Evolutionary conservation across 2,888 invertebrate genomes (phyloP).

Genomic region (Lapara coniferarum): DNA sequence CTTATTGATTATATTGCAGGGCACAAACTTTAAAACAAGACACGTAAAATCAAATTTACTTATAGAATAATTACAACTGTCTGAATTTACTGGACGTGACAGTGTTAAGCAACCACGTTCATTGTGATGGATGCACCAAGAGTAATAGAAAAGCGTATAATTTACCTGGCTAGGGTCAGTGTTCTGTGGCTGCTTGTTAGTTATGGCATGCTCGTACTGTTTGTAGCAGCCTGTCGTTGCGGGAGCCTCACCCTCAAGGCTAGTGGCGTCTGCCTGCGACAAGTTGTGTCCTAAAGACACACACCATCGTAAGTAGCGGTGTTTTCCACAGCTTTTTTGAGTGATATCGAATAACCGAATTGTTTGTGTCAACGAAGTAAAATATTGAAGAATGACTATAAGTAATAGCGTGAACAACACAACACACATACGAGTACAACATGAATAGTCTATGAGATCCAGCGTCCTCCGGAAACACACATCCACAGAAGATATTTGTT

Average conservation of each 20-base stretch:
- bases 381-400: slow-evolving; percentile 66
- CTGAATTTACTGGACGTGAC: neutral
- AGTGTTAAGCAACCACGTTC: neutral
- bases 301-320: slow-evolving; percentile 79
- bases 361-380: slow-evolving; percentile 52
- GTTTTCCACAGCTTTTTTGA: slow-evolving; percentile 57
- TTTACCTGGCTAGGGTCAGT: slow-evolving; percentile 74
- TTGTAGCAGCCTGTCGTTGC: slow-evolving; percentile 90
- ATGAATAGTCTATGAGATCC: slow-evolving; percentile 72
- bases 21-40: too few relatives aligned
- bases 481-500: slow-evolving; percentile 73
- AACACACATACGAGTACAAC: slow-evolving; percentile 74
- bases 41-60: too few relatives aligned
- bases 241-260: slow-evolving; percentile 90
- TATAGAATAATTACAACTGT: too few relatives aligned
- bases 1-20: too few relatives aligned
- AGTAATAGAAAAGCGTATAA: slow-evolving; percentile 1
- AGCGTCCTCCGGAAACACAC: slow-evolving; percentile 81
- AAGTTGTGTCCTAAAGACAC: slow-evolving; percentile 93
- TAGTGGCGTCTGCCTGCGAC: slow-evolving; percentile 94
- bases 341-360: slow-evolving; percentile 53
- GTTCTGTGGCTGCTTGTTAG: slow-evolving; percentile 68
- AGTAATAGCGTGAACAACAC: slow-evolving; percentile 77
- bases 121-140: slow-evolving; percentile 17
- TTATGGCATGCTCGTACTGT: slow-evolving; percentile 88